Conservation (phyloP, 2,888 invertebrate species). For the Euspilapteryx auroguttella region DNA sequence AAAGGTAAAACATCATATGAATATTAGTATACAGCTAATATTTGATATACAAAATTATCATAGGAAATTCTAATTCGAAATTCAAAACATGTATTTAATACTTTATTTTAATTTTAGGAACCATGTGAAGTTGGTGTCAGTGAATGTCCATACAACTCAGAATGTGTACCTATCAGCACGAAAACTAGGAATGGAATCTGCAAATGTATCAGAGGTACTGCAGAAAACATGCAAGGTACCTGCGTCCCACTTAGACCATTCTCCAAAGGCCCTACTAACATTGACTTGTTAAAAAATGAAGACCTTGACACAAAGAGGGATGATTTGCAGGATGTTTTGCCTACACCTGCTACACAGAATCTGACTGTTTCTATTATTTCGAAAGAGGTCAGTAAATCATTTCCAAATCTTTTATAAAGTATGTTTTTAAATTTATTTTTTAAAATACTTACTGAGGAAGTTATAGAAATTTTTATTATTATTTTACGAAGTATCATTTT, state of each 20-base stretch:
- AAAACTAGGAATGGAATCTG: slow-evolving; percentile 71
- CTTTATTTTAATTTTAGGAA: too few relatives aligned
- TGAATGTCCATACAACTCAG: slow-evolving; percentile 69
- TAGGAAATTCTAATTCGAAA: too few relatives aligned
- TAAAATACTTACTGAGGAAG: too few relatives aligned
- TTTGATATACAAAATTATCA: too few relatives aligned
- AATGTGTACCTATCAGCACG: slow-evolving; percentile 60
- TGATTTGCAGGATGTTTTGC: slow-evolving; percentile 32
- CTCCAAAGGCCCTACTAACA: slow-evolving; percentile 37
- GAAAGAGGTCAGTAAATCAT: slow-evolving; percentile 68
- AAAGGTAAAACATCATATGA: slow-evolving; percentile 14
- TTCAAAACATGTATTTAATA: too few relatives aligned
- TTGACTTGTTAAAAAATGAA: slow-evolving; percentile 32
- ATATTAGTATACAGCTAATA: too few relatives aligned
- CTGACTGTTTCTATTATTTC: slow-evolving; percentile 75
- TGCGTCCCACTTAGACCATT: slow-evolving; percentile 32
- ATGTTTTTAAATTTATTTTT: too few relatives aligned
- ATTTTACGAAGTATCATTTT: too few relatives aligned
- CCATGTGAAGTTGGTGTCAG: slow-evolving; percentile 66
- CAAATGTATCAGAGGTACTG: slow-evolving; percentile 68
- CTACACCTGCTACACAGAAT: slow-evolving; percentile 61
- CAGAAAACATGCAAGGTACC: slow-evolving; percentile 33
- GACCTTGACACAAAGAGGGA: too few relatives aligned
- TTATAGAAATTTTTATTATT: too few relatives aligned
- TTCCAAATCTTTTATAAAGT: too few relatives aligned